These are phyloP conservation scores for Philereme vetulata DNA, from an alignment of 2,888 invertebrate genomes.

Conservation along the genomic window DNA sequence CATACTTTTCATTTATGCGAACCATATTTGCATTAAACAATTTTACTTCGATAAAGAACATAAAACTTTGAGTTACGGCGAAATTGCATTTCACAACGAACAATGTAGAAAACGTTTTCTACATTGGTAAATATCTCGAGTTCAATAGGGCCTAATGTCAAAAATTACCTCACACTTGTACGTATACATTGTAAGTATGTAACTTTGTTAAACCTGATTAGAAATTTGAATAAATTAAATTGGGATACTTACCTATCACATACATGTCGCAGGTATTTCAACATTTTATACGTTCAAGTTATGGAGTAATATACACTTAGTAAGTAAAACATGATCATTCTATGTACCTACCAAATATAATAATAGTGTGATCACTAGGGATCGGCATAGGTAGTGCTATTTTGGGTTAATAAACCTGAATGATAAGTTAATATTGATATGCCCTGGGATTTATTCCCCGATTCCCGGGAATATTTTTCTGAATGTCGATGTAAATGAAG, in stretches of 20 bases:
- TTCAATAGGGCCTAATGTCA: slow-evolving; percentile 30
- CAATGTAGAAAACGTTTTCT: slow-evolving; percentile 13
- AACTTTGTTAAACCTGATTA: slow-evolving; percentile 21
- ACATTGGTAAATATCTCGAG: slow-evolving; percentile 15
- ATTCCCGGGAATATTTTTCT: too few species aligned
- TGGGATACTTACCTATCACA: slow-evolving; percentile 5
- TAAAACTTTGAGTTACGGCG: slow-evolving; percentile 1
- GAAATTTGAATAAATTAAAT: slow-evolving; percentile 1
- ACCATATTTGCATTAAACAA: not conserved
- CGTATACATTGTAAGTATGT: slow-evolving; percentile 35
- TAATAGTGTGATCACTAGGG: too few species aligned
- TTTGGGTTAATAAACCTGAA: too few species aligned
- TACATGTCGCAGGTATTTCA: slow-evolving; percentile 51
- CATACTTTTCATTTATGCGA: too few species aligned
- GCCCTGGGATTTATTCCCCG: too few species aligned
- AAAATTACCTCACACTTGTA: slow-evolving; percentile 33
- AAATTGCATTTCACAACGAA: slow-evolving; percentile 30
- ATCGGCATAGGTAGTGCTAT: too few species aligned
- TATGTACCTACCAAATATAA: not conserved
- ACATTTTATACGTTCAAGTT: slow-evolving; percentile 42
- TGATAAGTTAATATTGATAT: too few species aligned
- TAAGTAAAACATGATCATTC: slow-evolving; percentile 48
- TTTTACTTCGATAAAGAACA: slow-evolving; percentile 6
- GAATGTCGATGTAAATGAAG: too few species aligned
- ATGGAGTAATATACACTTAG: slow-evolving; percentile 71